Conservation (phyloP, 2,113 vertebrate species). For the Thomomys bottae region DNA sequence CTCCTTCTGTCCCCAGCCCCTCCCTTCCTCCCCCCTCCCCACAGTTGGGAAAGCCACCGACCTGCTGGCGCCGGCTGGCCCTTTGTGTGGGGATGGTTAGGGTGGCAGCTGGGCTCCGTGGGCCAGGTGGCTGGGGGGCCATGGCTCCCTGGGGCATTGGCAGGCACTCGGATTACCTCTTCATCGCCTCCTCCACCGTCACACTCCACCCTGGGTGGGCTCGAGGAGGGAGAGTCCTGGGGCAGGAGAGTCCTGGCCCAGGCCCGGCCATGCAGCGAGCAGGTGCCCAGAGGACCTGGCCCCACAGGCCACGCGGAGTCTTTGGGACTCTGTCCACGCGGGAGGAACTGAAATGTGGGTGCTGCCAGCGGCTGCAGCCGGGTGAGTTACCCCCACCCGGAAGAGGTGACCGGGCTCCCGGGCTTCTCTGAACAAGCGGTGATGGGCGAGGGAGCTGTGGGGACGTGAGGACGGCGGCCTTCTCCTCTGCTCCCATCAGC, state of each 20-base stretch:
- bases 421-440: too few species aligned
- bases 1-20: neutral
- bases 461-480: too few species aligned
- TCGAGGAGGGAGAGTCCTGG: neutral
- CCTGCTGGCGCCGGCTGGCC: neutral
- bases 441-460: too few species aligned
- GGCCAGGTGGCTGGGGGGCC: constrained; percentile 81
- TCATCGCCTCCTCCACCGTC: constrained; percentile 75
- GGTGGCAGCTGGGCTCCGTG: constrained; percentile 72
- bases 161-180: constrained; percentile 76
- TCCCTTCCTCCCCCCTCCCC: neutral
- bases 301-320: neutral
- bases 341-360: constrained; percentile 67
- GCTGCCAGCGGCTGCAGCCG: constrained; percentile 43
- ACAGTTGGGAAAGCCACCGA: neutral
- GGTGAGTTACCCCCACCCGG: too few species aligned
- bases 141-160: constrained; percentile 71
- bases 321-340: constrained; percentile 75
- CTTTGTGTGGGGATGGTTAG: constrained; percentile 38
- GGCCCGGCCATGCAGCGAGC: constrained; percentile 57
- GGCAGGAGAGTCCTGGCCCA: accelerated
- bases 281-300: constrained; percentile 11
- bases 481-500: too few species aligned
- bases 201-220: constrained; percentile 26
- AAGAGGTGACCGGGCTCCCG: too few species aligned